These are phyloP conservation scores for Zaprionus ghesquierei DNA, from an alignment of 1,140 invertebrate genomes.

Conservation along the genomic window DNA sequence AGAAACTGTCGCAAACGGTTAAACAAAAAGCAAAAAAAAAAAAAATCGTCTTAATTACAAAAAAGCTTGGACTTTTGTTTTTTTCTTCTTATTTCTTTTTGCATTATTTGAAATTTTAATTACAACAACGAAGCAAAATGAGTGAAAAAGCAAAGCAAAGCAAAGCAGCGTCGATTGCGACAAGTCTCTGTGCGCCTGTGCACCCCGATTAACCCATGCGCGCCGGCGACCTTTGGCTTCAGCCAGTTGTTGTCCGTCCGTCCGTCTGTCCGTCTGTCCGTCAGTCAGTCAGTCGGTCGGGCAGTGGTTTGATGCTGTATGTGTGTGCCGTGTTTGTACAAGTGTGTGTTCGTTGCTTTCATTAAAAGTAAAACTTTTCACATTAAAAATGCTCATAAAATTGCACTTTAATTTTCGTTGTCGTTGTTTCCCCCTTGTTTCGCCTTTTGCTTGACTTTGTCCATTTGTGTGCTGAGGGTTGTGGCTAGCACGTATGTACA, in stretches of 20 bases:
- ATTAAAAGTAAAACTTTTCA: slow-evolving; percentile 74
- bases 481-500: neutral
- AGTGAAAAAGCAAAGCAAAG: neutral
- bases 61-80: slow-evolving; percentile 17
- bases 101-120: slow-evolving; percentile 74
- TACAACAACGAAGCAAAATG: slow-evolving; percentile 44
- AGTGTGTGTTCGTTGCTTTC: slow-evolving; percentile 52
- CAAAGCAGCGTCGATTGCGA: slow-evolving; percentile 41
- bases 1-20: slow-evolving; percentile 44
- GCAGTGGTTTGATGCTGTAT: slow-evolving; percentile 39
- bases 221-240: slow-evolving; percentile 38
- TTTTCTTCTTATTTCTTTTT: slow-evolving; percentile 54
- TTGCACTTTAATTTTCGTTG: slow-evolving; percentile 70
- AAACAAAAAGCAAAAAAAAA: slow-evolving; percentile 8
- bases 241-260: slow-evolving; percentile 27
- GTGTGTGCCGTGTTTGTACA: slow-evolving; percentile 13
- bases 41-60: slow-evolving; percentile 43
- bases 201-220: slow-evolving; percentile 73
- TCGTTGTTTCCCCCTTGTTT: slow-evolving; percentile 36
- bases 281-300: slow-evolving; percentile 29
- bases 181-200: slow-evolving; percentile 56
- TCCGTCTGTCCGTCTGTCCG: too few species aligned
- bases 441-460: slow-evolving; percentile 47
- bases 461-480: slow-evolving; percentile 20
- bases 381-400: slow-evolving; percentile 80